phyloP scores from a whole-genome alignment of 2,797 vertebrate genomes.

The Esox masquinongy region DNA sequence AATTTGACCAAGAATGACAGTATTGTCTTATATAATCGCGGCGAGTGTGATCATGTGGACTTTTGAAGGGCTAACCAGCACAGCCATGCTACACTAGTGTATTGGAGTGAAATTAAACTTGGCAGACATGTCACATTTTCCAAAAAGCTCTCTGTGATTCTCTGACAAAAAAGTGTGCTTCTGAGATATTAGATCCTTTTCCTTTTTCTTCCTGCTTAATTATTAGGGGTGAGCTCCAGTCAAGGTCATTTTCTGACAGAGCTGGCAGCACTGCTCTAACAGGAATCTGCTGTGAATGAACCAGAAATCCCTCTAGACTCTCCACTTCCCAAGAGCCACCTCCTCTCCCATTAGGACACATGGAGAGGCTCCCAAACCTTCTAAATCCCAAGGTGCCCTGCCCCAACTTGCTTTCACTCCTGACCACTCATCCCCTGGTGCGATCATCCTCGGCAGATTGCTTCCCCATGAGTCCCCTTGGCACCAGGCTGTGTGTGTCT shows the following conservation, averaged over 20 bases:
- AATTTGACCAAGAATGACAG: constrained; percentile 69
- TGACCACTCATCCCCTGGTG: constrained; percentile 15
- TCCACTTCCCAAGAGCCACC: constrained; percentile 12
- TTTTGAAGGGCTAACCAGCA: constrained; percentile 65
- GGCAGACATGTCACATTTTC: constrained; percentile 63
- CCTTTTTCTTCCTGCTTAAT: constrained; percentile 25
- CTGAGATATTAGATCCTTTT: constrained; percentile 47
- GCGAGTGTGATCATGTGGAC: constrained; percentile 68
- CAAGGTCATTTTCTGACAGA: constrained; percentile 30
- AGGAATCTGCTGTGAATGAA: constrained; percentile 44
- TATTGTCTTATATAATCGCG: constrained; percentile 69
- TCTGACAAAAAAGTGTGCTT: constrained; percentile 57
- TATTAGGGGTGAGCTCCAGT: constrained; percentile 26
- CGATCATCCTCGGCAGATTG: constrained; percentile 52
- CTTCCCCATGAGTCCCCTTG: constrained; percentile 47
- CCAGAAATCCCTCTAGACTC: constrained; percentile 26
- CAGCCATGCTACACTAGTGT: constrained; percentile 37
- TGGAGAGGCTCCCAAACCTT: neutral
- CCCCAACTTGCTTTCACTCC: neutral
- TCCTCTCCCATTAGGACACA: constrained; percentile 16
- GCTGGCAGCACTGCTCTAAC: constrained; percentile 34
- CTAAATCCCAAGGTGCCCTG: neutral
- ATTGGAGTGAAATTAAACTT: constrained; percentile 58
- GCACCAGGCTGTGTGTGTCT: constrained; percentile 34
- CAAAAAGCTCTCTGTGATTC: constrained; percentile 55